Base-by-base conservation (phyloP, 2,797 vertebrate genomes). In the Tiaroga cobitis region DNA sequence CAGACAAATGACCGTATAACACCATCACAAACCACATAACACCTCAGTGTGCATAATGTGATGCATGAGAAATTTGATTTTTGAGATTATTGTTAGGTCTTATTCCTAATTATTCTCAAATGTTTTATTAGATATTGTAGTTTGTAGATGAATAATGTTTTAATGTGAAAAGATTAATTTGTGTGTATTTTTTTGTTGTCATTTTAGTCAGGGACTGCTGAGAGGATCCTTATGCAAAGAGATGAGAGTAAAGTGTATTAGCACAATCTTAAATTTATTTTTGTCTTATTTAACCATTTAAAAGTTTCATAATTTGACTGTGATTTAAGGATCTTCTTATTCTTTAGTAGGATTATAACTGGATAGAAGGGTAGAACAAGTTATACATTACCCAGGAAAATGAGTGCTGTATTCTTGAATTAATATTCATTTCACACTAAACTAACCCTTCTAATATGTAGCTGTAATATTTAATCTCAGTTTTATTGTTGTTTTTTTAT, bases 401-500 rank as follows among this genome's bases (percentile, higher is more conserved):
- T 74, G 15, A 65, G 51, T 67, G 54, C 85, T 81, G 67, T 78
- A 86, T 61, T 59, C 39, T 56, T 68, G 32, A 9, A 84, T 78
- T 41, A 78, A 56, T 68, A 74, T 78, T 75, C 10, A 65, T 86
- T 86, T 81, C 89, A 91, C 85, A 92, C 89, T 92, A 90, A 87
- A 94, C 92, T 94, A 95, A 95, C 92, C 83, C 76, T 78, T 89
- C 88, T 68, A 85, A 86, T 91, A 89, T 92, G 87, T 92, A 90
- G 83, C 70, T 79, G 65, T 86, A 54, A 81, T 75, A 72, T 81
- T 84, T 86, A 91, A 86, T 88, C 73, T 63, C 88, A 86, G 91
- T 86, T 80, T 76, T 79, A 81, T 88, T 85, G 90, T 59, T 89
- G 79, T 90, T 85, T 79, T 43, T 79, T 43, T 49, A 88, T 88